phyloP scores from a whole-genome alignment of 2,113 vertebrate species.

The Stictonetta naevosa region DNA sequence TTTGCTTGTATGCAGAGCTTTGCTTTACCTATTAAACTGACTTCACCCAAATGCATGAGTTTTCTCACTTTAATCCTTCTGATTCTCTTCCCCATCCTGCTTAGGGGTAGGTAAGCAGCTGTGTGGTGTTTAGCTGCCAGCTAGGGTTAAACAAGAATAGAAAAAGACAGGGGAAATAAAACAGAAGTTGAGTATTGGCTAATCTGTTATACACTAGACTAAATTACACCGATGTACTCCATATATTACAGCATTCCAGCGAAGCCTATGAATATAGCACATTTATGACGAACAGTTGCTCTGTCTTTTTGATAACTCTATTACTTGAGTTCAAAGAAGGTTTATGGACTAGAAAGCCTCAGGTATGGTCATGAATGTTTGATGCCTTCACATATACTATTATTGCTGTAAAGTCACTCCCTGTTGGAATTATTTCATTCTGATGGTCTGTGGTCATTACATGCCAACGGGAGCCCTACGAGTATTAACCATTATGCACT shows the following conservation, averaged over 20 bases:
- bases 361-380: conserved; percentile 54
- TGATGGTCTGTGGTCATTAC: background rate
- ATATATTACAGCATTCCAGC: background rate
- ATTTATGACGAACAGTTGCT: conserved; percentile 31
- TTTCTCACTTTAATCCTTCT: no score
- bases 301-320: conserved; percentile 48
- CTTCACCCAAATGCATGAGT: no score
- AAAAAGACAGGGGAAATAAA: no score
- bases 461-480: background rate
- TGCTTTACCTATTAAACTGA: no score
- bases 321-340: conserved; percentile 42
- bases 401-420: background rate
- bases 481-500: background rate
- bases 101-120: background rate
- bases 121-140: background rate
- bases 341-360: conserved; percentile 60
- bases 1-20: no score
- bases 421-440: background rate
- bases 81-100: no score
- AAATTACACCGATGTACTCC: background rate
- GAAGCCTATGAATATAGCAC: background rate
- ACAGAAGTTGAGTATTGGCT: background rate
- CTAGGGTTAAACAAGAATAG: background rate
- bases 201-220: background rate
- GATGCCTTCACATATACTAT: background rate